Evolutionary conservation across 2,888 invertebrate species (phyloP).

Genomic region (Acronicta aceris): DNA sequence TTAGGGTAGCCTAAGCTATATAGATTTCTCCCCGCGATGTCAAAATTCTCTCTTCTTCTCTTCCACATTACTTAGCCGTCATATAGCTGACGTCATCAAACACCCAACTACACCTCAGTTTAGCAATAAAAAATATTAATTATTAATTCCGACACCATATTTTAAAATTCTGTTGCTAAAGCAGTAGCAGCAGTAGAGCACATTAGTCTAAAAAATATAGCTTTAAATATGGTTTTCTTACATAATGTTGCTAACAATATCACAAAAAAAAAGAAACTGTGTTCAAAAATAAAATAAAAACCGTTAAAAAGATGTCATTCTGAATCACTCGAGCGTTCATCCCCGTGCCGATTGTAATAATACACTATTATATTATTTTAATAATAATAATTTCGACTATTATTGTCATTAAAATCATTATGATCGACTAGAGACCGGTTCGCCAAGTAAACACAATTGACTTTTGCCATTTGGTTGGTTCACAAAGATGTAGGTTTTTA

Average conservation of each 20-base stretch:
- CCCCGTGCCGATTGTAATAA: slow-evolving; percentile 82
- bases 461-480: slow-evolving; percentile 85
- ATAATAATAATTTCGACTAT: slow-evolving; percentile 81
- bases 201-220: no score
- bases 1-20: no score
- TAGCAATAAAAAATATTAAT: no score
- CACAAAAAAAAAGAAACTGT: slow-evolving; percentile 56
- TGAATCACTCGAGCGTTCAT: slow-evolving; percentile 84
- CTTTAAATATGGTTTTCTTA: background rate
- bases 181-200: no score
- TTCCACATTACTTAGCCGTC: no score
- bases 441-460: slow-evolving; percentile 82
- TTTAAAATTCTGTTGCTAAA: no score
- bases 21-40: no score
- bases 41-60: no score
- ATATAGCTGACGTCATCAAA: no score
- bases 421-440: slow-evolving; percentile 68
- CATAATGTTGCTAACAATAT: slow-evolving; percentile 32
- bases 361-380: slow-evolving; percentile 76
- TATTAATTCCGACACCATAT: no score
- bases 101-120: no score
- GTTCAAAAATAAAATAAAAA: slow-evolving; percentile 62
- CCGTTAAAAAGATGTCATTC: slow-evolving; percentile 83
- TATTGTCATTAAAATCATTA: slow-evolving; percentile 85
- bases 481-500: slow-evolving; percentile 83